A percentile compares a stretch with the other conserved stretches of the same genome.
Conservation (phyloP, 2,888 invertebrate genomes). For the Ophion costatus region DNA sequence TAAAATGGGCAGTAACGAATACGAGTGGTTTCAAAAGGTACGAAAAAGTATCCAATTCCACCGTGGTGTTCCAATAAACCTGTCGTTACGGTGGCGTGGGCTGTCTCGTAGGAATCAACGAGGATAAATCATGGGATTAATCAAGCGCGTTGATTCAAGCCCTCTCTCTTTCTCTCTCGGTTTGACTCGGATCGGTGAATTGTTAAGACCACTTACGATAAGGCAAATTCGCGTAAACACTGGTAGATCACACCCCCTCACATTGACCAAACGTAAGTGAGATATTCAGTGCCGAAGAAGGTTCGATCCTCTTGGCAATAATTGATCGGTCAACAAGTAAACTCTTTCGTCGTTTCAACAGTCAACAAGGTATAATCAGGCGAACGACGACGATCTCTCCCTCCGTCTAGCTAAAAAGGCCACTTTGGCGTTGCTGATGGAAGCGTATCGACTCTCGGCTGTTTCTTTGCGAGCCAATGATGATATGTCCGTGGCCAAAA, state of each 20-base stretch:
- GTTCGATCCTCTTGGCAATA: constrained; percentile 12
- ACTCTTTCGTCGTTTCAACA: constrained; percentile 15
- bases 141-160: constrained; percentile 16
- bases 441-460: constrained; percentile 21
- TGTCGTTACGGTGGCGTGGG: constrained; percentile 64
- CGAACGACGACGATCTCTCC: constrained; percentile 19
- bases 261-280: neutral
- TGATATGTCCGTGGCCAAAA: constrained; percentile 18
- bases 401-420: constrained; percentile 43
- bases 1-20: neutral
- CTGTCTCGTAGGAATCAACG: constrained; percentile 54
- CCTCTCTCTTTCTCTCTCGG: constrained; percentile 42
- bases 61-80: too few species aligned
- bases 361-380: constrained; percentile 35
- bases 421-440: constrained; percentile 45
- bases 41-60: too few species aligned
- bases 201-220: constrained; percentile 59
- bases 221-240: constrained; percentile 63
- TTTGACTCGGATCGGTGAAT: constrained; percentile 8
- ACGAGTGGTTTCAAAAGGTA: constrained; percentile 14
- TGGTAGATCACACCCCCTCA: constrained; percentile 38
- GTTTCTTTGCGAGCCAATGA: constrained; percentile 1
- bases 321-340: constrained; percentile 1
- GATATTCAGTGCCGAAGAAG: constrained; percentile 3
- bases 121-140: constrained; percentile 26